A percentile compares a stretch with the other conserved stretches of the same genome.
phyloP scores from a whole-genome alignment of 2,888 invertebrate species.

The Eurois occulta region DNA sequence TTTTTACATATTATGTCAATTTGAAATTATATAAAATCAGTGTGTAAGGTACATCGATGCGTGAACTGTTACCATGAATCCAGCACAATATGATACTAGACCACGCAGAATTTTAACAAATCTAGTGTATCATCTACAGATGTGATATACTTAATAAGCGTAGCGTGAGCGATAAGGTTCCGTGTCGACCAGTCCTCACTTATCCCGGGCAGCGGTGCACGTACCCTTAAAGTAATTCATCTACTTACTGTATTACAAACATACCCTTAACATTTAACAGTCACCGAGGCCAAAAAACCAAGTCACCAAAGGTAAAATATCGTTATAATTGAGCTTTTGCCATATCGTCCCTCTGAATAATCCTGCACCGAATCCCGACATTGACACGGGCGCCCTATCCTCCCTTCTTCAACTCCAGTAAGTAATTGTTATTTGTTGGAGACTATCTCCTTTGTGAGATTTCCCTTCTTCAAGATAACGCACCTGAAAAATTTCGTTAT shows the following conservation, averaged over 20 bases:
- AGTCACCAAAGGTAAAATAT: slow-evolving; percentile 17
- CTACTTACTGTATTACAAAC: too few relatives aligned
- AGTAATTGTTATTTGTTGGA: slow-evolving; percentile 76
- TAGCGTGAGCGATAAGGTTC: too few relatives aligned
- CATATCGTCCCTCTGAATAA: slow-evolving; percentile 58
- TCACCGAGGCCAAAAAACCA: not conserved
- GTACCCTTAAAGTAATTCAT: too few relatives aligned
- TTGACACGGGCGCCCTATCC: slow-evolving; percentile 69
- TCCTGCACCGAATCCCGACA: slow-evolving; percentile 58
- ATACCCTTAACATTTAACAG: not conserved
- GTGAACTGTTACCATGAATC: too few relatives aligned
- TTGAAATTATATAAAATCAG: too few relatives aligned
- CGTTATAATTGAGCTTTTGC: slow-evolving; percentile 16
- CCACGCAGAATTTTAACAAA: not conserved
- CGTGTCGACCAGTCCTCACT: too few relatives aligned
- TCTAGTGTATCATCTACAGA: too few relatives aligned
- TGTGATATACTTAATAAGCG: too few relatives aligned
- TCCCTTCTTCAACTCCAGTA: slow-evolving; percentile 70
- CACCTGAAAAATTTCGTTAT: slow-evolving; percentile 71
- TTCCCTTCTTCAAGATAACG: slow-evolving; percentile 70
- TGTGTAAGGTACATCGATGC: not conserved
- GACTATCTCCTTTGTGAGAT: slow-evolving; percentile 71
- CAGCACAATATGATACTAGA: not conserved
- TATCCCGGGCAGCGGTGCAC: too few relatives aligned
- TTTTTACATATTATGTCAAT: too few relatives aligned